Evolutionary conservation across 2,888 invertebrate species (phyloP), one percentile per base, ranked within the genome.

Genomic region (Kryphioiulus occultus): DNA sequence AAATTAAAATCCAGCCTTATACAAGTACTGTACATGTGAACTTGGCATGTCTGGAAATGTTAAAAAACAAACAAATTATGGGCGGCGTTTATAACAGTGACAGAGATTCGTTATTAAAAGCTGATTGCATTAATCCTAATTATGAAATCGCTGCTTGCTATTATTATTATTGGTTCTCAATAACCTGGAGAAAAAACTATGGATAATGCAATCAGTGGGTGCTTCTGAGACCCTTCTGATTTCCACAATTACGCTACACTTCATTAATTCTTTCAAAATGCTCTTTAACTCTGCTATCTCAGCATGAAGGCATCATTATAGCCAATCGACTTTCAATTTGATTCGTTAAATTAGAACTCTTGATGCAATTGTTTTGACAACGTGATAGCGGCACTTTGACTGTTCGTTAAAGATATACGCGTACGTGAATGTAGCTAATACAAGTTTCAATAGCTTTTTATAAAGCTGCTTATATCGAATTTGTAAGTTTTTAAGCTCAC

Each of bases 241-340:
- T 22, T 22, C 22, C 17, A 59, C 22, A 59, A 59, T 59, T 59
- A 59, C 22, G n/a, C 19, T 22, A 59, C 59, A 59, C 59, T 59
- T 59, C 59, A 59, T 59, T 59, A 59, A 59, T 59, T 59, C 22
- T 22, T 4, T 59, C 7, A 59, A 59, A 59, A 59, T 59, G 59
- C 59, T 59, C 59, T 22, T 59, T 59, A 59, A 22, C n/a, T 22
- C 22, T 59, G 59, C 22, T 59, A 59, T 59, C 59, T 59, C 59
- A 2, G 59, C 22, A 9, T 59, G 22, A 59, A 22, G 59, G n/a
- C 59, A 19, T 59, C 59, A 59, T 59, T 59, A 59, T 59, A 22
- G 22, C 22, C 59, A 59, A 59, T 59, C 59, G 59, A 59, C 59
- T 59, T 59, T 59, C 59, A 59, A 59, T 59, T 59, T 59, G 22